Evolutionary conservation across 2,797 vertebrate genomes (phyloP), one percentile per base, ranked within the genome.

Genomic region (Enteromius radiatus): DNA sequence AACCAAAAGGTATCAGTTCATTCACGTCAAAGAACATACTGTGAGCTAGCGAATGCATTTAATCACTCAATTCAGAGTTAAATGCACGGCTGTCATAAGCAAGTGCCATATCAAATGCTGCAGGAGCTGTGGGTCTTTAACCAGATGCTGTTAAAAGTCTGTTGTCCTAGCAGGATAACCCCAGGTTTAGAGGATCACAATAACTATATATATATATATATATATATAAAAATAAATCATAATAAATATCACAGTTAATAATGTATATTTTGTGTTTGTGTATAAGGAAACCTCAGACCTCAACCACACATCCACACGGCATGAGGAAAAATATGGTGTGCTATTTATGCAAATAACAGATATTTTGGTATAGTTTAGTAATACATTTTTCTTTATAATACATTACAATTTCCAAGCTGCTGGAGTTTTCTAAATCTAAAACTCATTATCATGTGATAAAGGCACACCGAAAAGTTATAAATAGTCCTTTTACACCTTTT

Each of bases 401-500:
- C 17, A 17, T 63, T 63, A 17, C 1, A 6, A 63, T 31, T 17
- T 63, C 59, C 59, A 63, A 63, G 26, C 26, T 63, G 23, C 7
- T 31, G 59, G 26, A 28, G 59, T 26, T 54, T 21, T 7, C 23
- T 15, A 0, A 14, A 36, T n/a, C 47, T 26, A n/a, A 23, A 56
- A n/a, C 12, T 54, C 21, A 38, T 74, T 21, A 36, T 36, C 5
- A n/a, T 9, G 21, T 38, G 23, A 76, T 26, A 64, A 84, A 56
- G 23, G 2, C 23, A 69, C 36, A 61, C 4, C 36, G 4, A 77
- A 31, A 56, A 67, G 38, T 15, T 12, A 69, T 71, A 63, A 64
- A 85, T 71, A 63, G 47, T 80, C 23, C 73, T 49, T 84, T 80
- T 67, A 19, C 83, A 73, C 54, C 79, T 49, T 33, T 31, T 63